Conservation (phyloP, 2,888 invertebrate species). For the Cryptocheilus praepositus region DNA sequence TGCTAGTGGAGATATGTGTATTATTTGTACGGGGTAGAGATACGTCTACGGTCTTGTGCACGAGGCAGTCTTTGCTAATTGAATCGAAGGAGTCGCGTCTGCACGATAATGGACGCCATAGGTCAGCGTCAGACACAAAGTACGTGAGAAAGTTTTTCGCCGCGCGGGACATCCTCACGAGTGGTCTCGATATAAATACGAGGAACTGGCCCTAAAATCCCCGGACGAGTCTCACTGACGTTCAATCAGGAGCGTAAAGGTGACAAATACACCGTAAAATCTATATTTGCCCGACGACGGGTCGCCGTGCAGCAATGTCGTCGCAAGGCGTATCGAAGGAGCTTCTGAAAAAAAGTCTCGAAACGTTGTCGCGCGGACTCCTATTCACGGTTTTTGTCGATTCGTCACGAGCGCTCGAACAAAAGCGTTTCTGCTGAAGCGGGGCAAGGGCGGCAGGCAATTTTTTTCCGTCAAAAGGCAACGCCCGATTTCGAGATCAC, state of each 20-base stretch:
- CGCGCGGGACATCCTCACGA: neutral
- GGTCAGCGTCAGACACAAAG: slow-evolving; percentile 24
- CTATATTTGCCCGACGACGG: slow-evolving; percentile 29
- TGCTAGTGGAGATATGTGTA: too few species aligned
- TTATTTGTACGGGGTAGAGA: too few species aligned
- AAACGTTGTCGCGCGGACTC: neutral
- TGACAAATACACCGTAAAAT: slow-evolving; percentile 36
- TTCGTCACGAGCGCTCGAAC: slow-evolving; percentile 19
- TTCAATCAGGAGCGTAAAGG: slow-evolving; percentile 22
- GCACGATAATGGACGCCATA: slow-evolving; percentile 2
- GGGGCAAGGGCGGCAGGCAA: neutral
- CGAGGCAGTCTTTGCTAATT: too few species aligned
- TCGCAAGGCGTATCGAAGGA: neutral
- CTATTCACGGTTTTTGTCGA: slow-evolving; percentile 10
- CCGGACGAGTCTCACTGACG: slow-evolving; percentile 17
- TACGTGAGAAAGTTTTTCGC: slow-evolving; percentile 3
- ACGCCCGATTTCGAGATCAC: slow-evolving; percentile 39
- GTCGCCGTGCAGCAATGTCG: slow-evolving; percentile 9
- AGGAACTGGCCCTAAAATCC: slow-evolving; percentile 8
- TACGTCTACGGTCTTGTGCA: too few species aligned
- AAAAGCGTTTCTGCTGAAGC: neutral
- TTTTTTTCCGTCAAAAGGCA: slow-evolving; percentile 17
- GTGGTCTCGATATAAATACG: slow-evolving; percentile 21
- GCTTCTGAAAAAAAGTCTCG: neutral
- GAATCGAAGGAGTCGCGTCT: slow-evolving; percentile 7